Conservation (phyloP, 1,140 invertebrate species). For the Apis mellifera region DNA sequence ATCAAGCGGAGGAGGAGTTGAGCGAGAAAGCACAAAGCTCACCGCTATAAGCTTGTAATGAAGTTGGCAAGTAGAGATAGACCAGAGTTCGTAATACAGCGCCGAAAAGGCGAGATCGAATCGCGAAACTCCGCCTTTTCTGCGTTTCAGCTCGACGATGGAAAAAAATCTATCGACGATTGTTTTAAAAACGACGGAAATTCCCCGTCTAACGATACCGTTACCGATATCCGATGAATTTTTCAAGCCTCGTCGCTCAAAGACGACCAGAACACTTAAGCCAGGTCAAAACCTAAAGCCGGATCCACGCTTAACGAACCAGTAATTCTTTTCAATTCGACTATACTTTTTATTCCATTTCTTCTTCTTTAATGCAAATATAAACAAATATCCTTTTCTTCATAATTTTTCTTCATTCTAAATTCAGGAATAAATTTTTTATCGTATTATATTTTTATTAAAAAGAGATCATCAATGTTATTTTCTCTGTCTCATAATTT, state of each 20-base stretch:
- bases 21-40: neutral
- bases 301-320: neutral
- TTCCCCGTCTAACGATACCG: neutral
- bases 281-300: neutral
- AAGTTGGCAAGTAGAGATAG: constrained; percentile 28
- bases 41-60: constrained; percentile 15
- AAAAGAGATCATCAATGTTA: no score
- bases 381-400: no score
- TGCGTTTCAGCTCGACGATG: neutral
- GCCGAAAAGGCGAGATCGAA: constrained; percentile 7
- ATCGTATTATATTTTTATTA: no score
- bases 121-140: neutral
- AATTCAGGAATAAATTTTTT: no score
- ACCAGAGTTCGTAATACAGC: constrained; percentile 26
- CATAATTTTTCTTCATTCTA: no score
- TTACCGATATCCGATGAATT: neutral
- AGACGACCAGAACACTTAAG: neutral
- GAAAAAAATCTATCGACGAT: constrained; percentile 10
- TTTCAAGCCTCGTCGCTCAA: constrained; percentile 5
- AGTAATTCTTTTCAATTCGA: neutral
- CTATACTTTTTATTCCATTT: no score
- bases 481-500: no score
- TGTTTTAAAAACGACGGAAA: constrained; percentile 19
- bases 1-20: neutral
- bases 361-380: no score